Percentiles rank a stretch among this genome's conserved stretches.
Evolutionary conservation across 2,113 vertebrate species (phyloP).

Genomic region (Mormyrus lacerda): DNA sequence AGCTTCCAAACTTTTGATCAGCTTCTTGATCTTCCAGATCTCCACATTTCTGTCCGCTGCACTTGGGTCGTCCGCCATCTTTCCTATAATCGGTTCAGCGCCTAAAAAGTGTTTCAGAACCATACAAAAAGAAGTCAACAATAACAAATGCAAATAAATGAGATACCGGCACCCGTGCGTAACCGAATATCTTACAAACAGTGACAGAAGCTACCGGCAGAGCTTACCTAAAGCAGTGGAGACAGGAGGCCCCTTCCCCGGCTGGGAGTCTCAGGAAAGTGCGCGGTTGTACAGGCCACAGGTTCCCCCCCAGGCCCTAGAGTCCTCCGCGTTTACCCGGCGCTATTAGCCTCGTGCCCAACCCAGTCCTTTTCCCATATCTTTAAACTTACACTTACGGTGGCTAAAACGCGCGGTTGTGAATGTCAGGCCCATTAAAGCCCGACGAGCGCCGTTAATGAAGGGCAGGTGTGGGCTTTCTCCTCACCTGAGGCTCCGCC

Average conservation of each 20-base stretch:
- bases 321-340: slow-evolving; percentile 14
- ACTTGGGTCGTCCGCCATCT: slow-evolving; percentile 98
- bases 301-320: slow-evolving; percentile 24
- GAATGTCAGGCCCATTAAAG: background rate
- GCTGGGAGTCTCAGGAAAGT: slow-evolving; percentile 6
- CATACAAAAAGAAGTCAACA: background rate
- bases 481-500: slow-evolving; percentile 20
- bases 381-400: background rate
- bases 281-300: slow-evolving; percentile 13
- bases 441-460: background rate
- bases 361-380: background rate
- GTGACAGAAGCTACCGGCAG: background rate
- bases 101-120: slow-evolving; percentile 39
- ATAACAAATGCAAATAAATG: background rate
- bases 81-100: slow-evolving; percentile 65
- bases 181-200: slow-evolving; percentile 3
- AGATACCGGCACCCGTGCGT: background rate
- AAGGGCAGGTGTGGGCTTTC: background rate
- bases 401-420: background rate
- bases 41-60: slow-evolving; percentile 96
- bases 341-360: background rate
- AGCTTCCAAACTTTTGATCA: slow-evolving; percentile 95
- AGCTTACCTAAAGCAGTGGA: slow-evolving; percentile 4
- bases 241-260: background rate
- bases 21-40: slow-evolving; percentile 98